These are phyloP conservation scores for Zaprionus davidi DNA, from an alignment of 1,140 invertebrate genomes.

Conservation along the genomic window DNA sequence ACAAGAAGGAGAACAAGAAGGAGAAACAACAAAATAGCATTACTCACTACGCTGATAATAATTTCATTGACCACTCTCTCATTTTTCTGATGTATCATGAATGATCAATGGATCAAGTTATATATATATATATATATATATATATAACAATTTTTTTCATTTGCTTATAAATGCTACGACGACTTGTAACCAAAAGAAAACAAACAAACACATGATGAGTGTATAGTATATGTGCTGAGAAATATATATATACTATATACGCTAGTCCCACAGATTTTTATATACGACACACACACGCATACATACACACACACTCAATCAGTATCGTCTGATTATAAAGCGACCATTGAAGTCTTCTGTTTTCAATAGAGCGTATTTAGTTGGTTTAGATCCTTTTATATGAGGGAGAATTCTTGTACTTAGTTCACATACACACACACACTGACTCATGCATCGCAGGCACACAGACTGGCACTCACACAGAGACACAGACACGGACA, in stretches of 20 bases:
- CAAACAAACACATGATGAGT: constrained; percentile 39
- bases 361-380: constrained; percentile 24
- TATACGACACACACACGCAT: constrained; percentile 1
- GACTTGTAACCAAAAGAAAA: constrained; percentile 54
- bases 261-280: constrained; percentile 53
- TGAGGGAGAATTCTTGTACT: constrained; percentile 63
- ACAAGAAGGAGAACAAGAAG: constrained; percentile 16
- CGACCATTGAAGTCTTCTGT: constrained; percentile 35
- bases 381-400: constrained; percentile 32
- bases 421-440: constrained; percentile 58
- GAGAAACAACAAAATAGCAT: constrained; percentile 43
- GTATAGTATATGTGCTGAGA: constrained; percentile 43
- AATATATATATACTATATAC: constrained; percentile 46
- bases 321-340: constrained; percentile 18
- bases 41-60: constrained; percentile 50
- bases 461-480: constrained; percentile 26
- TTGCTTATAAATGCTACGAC: constrained; percentile 50
- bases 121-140: constrained; percentile 45
- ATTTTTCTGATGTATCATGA: constrained; percentile 32
- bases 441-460: constrained; percentile 30
- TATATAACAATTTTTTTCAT: constrained; percentile 51
- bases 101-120: constrained; percentile 31
- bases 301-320: background rate
- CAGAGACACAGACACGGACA: constrained; percentile 14
- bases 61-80: constrained; percentile 31